Evolutionary conservation across 2,113 vertebrate species (phyloP), one percentile per base, ranked within the genome.

Genomic region (Periophthalmus modestus): DNA sequence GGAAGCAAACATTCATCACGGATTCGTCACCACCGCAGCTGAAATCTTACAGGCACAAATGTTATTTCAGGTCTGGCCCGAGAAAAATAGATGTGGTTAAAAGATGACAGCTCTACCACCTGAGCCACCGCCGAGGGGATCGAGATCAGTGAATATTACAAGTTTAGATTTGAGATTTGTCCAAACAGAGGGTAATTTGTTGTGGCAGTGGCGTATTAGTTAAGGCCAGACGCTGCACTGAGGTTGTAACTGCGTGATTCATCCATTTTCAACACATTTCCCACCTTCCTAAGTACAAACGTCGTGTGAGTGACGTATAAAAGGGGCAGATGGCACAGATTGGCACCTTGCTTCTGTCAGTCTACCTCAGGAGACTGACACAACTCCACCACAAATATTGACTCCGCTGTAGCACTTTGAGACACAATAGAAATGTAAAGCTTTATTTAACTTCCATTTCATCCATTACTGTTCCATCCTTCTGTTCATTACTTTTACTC

Each of bases 1-100:
- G 66, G 19, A 24, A 34, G 16, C 39, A 78, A 69, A 69, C 54
- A 77, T 71, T 71, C 58, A 83, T 82, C 50, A 71, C 68, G 24
- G 43, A 63, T 33, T 55, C 52, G 16, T 57, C 14, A 36, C 19
- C 19, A 54, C 52, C n/a, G 52, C 52, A 54, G 52, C 19, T 54
- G 18, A 54, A n/a, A n/a, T 54, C 4, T 2, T 54, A 54, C 19
- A 54, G 9, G 52, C 52, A 54, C 52, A 54, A 54, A 7, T 5
- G 50, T 52, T 52, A 19, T 52, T 52, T 52, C 50, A 52, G 52
- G 19, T 54, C 16, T 55, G 52, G 19, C 7, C 7, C 16, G n/a
- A 55, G 52, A 54, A 54, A n/a, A 21, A 21, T 21, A 9, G 19
- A 55, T 21, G 19, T 52, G n/a, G 52, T 55, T 55, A 55, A 11